These are phyloP conservation scores for Reticulitermes lucifugus DNA, from an alignment of 2,888 invertebrate species.

Conservation along the genomic window DNA sequence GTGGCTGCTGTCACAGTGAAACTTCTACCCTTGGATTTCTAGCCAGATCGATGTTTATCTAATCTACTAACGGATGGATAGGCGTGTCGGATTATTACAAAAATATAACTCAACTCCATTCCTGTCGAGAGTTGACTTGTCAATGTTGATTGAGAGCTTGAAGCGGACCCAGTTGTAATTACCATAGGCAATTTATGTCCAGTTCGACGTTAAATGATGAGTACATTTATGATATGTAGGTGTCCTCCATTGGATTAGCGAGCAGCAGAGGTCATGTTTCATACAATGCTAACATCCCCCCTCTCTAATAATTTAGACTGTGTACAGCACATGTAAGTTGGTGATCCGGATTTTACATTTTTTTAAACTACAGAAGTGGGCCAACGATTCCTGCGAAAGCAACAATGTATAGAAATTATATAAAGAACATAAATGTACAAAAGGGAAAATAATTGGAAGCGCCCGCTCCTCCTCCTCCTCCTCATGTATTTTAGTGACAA, in stretches of 20 bases:
- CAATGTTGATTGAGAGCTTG: slow-evolving; percentile 37
- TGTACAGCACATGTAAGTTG: too few relatives aligned
- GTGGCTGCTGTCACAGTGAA: background rate
- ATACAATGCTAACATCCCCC: background rate
- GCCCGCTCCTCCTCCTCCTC: too few relatives aligned
- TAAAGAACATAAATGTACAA: too few relatives aligned
- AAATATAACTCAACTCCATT: background rate
- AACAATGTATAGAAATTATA: too few relatives aligned
- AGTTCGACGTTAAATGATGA: slow-evolving; percentile 34
- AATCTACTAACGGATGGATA: slow-evolving; percentile 11
- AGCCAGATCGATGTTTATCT: background rate
- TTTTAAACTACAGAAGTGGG: too few relatives aligned
- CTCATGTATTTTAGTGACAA: too few relatives aligned
- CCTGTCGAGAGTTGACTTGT: slow-evolving; percentile 27
- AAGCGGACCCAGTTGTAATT: slow-evolving; percentile 10
- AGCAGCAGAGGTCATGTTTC: background rate
- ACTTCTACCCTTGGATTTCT: background rate
- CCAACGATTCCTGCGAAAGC: too few relatives aligned
- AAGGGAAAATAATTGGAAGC: too few relatives aligned
- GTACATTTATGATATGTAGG: slow-evolving; percentile 24
- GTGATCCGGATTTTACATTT: too few relatives aligned
- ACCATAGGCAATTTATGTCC: slow-evolving; percentile 35
- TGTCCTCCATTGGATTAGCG: slow-evolving; percentile 29
- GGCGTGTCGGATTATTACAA: background rate
- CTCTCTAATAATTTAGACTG: background rate